Percentiles rank a stretch among this genome's conserved stretches.
Conservation (phyloP, 2,113 vertebrate genomes). For the Sterrhoptilus dennistouni region DNA sequence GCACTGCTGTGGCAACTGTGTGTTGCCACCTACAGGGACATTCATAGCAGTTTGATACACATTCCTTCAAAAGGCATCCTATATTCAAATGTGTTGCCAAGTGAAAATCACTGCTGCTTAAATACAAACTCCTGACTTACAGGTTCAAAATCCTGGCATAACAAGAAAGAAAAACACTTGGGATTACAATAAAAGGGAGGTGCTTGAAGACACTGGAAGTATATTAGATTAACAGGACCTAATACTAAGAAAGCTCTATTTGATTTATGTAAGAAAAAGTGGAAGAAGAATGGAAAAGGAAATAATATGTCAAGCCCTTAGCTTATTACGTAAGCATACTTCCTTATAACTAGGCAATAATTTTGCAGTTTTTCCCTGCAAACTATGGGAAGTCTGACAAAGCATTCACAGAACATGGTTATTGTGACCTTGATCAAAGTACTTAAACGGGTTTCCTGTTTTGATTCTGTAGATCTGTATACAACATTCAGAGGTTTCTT, state of each 20-base stretch:
- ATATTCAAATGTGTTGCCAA: constrained; percentile 27
- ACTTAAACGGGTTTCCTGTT: neutral
- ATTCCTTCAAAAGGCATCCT: constrained; percentile 21
- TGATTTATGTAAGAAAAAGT: neutral
- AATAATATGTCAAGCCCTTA: neutral
- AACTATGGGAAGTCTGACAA: neutral
- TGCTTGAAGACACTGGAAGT: neutral
- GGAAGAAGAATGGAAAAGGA: neutral
- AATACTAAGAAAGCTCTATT: neutral
- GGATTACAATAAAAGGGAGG: neutral
- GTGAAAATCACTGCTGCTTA: neutral
- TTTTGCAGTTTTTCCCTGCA: neutral
- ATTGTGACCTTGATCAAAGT: neutral
- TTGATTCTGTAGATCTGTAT: neutral
- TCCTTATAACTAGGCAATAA: neutral
- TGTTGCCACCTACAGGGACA: neutral
- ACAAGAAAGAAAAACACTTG: neutral
- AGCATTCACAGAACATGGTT: neutral
- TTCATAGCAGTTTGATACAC: neutral
- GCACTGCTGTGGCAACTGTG: constrained; percentile 1
- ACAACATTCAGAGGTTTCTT: neutral
- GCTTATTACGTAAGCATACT: neutral
- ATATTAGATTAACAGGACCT: neutral
- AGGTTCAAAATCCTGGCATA: neutral
- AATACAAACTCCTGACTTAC: neutral